Percentiles rank a stretch among this genome's conserved stretches.
Conservation (phyloP, 2,113 vertebrate genomes). For the Hypocryptadius cinnamomeus region DNA sequence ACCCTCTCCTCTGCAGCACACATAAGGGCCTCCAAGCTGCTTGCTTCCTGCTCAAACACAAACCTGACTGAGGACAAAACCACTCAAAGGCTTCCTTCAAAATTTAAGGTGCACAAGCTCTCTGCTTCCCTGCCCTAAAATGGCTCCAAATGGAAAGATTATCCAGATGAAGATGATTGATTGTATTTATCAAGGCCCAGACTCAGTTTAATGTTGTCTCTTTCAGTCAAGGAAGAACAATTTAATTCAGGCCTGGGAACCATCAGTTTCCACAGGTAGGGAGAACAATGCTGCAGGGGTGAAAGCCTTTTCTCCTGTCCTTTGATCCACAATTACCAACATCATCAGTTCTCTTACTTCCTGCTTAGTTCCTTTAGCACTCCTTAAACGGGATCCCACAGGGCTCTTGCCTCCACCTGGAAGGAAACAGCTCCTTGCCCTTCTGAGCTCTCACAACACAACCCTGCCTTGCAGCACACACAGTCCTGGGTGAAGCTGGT, state of each 20-base stretch:
- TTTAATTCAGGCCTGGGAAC: background rate
- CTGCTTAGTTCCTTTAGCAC: background rate
- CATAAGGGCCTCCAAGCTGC: background rate
- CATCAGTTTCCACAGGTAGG: background rate
- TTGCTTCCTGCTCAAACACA: background rate
- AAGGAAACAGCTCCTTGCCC: background rate
- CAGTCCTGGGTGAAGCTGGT: background rate
- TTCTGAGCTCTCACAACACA: background rate
- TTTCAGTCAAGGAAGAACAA: background rate
- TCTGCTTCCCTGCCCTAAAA: background rate
- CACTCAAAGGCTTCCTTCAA: background rate
- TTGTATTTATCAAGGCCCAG: background rate
- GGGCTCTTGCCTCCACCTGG: background rate
- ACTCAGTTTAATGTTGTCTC: background rate
- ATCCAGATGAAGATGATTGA: background rate
- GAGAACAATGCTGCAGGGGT: background rate
- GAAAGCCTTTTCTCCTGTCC: background rate
- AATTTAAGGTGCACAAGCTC: background rate
- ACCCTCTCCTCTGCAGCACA: background rate
- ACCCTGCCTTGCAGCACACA: background rate
- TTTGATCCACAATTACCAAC: background rate
- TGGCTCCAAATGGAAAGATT: background rate
- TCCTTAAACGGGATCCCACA: background rate
- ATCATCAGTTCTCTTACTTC: background rate
- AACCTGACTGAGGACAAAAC: background rate